Evolutionary conservation across 2,888 invertebrate species (phyloP), one percentile per base, ranked within the genome.

Genomic region (Trileptium ribeirensis): DNA sequence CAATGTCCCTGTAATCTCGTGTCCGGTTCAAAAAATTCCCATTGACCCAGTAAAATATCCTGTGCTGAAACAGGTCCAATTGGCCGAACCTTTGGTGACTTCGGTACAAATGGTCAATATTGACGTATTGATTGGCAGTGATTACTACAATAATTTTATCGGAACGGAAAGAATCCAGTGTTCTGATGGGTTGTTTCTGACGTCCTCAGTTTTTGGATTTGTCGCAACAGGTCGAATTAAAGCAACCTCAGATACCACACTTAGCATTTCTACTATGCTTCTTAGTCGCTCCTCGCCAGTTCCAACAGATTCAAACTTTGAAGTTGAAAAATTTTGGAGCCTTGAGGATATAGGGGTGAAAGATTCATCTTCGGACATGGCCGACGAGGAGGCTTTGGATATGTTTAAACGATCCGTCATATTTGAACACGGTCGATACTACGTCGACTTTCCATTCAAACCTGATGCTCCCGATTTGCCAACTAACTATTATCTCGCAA

Each of bases 311-410:
- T n/a, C n/a, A n/a, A n/a, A n/a, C n/a, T n/a, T n/a, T n/a, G n/a
- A n/a, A n/a, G n/a, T n/a, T n/a, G 70, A 70, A 70, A 31, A 36
- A 3, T 70, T n/a, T n/a, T n/a, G n/a, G n/a, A n/a, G n/a, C n/a
- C n/a, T n/a, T n/a, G n/a, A n/a, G n/a, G n/a, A n/a, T 79, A 79
- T 79, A 3, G 79, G 79, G 3, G 34, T 79, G 3, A 79, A 79
- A 31, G 79, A 79, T 74, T 29, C 8, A 36, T 38, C 67, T 2
- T 29, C 67, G 3, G n/a, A 74, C 67, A 33, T 1, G 3, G 79
- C 31, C 37, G 79, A 79, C n/a, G 79, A 79, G 15, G 8, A 29
- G 24, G 79, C 79, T 3, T 38, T 79, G 3, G 1, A 79, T 29
- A 67, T 2, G n/a, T 70, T 79, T 38, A 36, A 79, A 24, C 29